A percentile compares a stretch with the other conserved stretches of the same genome.
phyloP scores from a whole-genome alignment of 1,140 invertebrate genomes.

The Drosophila kohkoa region DNA sequence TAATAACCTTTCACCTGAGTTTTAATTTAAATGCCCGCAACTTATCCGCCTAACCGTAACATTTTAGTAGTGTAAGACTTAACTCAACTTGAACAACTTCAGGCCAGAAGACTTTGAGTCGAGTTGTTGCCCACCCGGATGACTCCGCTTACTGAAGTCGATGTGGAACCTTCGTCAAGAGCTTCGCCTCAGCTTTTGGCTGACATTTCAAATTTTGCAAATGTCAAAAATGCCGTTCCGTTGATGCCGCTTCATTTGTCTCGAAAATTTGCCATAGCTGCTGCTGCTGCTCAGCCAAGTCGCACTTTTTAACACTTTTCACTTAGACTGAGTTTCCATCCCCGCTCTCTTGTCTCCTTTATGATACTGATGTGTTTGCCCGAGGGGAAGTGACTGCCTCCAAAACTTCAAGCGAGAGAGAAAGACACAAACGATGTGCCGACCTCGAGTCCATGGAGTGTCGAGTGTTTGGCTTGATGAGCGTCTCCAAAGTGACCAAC shows the following conservation, averaged over 20 bases:
- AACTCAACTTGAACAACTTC: background rate
- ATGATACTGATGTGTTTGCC: conserved; percentile 33
- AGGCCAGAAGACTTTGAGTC: background rate
- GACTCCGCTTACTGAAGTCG: conserved; percentile 28
- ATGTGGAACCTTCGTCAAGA: conserved; percentile 71
- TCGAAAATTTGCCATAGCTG: conserved; percentile 59
- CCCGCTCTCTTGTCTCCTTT: background rate
- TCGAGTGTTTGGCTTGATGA: conserved; percentile 39
- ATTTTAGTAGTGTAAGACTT: conserved; percentile 10
- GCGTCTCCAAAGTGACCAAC: conserved; percentile 22
- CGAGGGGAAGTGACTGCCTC: conserved; percentile 39
- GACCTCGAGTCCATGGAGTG: conserved; percentile 26
- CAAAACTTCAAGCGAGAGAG: background rate
- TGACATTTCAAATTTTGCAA: conserved; percentile 83
- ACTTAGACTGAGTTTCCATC: conserved; percentile 57
- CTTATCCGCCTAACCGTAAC: conserved; percentile 51
- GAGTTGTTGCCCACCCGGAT: conserved; percentile 28
- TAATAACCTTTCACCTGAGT: conserved; percentile 82
- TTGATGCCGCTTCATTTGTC: conserved; percentile 72
- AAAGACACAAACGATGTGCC: conserved; percentile 40
- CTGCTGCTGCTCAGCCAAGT: conserved; percentile 32
- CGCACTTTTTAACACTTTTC: conserved; percentile 82
- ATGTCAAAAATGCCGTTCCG: conserved; percentile 69
- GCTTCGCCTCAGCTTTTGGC: conserved; percentile 30
- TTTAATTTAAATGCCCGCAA: conserved; percentile 78